Conservation (phyloP, 2,113 vertebrate species). For the Oenanthe melanoleuca region DNA sequence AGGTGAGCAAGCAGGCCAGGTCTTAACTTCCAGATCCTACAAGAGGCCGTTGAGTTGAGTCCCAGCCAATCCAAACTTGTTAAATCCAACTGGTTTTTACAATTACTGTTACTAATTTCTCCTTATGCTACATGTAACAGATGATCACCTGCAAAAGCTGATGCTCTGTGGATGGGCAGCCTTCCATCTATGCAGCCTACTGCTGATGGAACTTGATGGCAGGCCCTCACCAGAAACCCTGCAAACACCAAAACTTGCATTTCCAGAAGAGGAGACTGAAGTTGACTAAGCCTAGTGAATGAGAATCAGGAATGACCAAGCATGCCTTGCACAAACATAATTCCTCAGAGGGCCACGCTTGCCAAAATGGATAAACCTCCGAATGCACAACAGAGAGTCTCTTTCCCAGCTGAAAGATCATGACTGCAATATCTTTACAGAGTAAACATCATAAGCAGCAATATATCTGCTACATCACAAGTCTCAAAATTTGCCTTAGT, state of each 20-base stretch:
- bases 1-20: background rate
- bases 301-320: background rate
- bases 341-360: background rate
- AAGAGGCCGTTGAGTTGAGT: background rate
- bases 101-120: background rate
- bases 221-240: background rate
- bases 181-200: background rate
- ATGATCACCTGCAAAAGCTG: background rate
- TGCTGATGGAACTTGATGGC: background rate
- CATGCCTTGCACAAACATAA: background rate
- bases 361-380: background rate
- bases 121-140: rapidly evolving
- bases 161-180: rapidly evolving
- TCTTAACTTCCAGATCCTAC: background rate
- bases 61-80: background rate
- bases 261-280: background rate
- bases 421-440: background rate
- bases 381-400: background rate
- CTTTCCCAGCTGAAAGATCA: background rate
- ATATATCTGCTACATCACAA: background rate
- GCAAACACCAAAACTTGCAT: background rate
- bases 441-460: background rate
- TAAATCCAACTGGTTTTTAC: background rate
- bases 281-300: background rate
- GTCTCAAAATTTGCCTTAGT: background rate